Evolutionary conservation across 2,888 invertebrate species (phyloP).

Genomic region (Dugesia japonica): DNA sequence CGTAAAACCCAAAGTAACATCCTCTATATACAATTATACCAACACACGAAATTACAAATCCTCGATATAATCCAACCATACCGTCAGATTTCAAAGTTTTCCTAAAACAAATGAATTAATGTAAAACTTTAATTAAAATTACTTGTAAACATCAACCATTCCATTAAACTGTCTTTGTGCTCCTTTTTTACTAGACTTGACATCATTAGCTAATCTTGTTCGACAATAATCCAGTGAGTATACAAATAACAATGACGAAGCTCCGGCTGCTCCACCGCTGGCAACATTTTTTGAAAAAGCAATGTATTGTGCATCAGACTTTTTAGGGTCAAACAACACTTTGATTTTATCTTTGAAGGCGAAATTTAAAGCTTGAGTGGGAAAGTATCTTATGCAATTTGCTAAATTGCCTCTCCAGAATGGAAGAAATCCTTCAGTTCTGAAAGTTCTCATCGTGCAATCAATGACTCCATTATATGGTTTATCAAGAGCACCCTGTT

Average conservation of each 20-base stretch:
- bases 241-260: slow-evolving; percentile 47
- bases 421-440: slow-evolving; percentile 47
- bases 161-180: slow-evolving; percentile 69
- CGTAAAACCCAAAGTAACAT: slow-evolving; percentile 49
- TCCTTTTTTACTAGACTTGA: slow-evolving; percentile 42
- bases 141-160: slow-evolving; percentile 64
- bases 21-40: slow-evolving; percentile 49
- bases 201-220: slow-evolving; percentile 47
- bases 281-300: slow-evolving; percentile 60
- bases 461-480: slow-evolving; percentile 67
- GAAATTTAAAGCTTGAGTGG: slow-evolving; percentile 50
- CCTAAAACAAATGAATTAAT: slow-evolving; percentile 23
- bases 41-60: slow-evolving; percentile 47
- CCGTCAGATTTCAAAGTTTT: slow-evolving; percentile 47
- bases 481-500: slow-evolving; percentile 53
- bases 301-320: slow-evolving; percentile 40
- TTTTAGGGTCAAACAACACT: slow-evolving; percentile 55
- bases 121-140: not conserved
- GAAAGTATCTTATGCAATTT: slow-evolving; percentile 64
- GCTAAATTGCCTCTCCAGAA: slow-evolving; percentile 84
- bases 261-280: slow-evolving; percentile 47
- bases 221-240: slow-evolving; percentile 48
- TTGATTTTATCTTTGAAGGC: slow-evolving; percentile 67
- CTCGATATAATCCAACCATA: slow-evolving; percentile 46
- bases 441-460: slow-evolving; percentile 46